Percentiles rank a stretch among this genome's conserved stretches.
Conservation (phyloP, 2,888 invertebrate genomes). For the Drosophila phalerata region DNA sequence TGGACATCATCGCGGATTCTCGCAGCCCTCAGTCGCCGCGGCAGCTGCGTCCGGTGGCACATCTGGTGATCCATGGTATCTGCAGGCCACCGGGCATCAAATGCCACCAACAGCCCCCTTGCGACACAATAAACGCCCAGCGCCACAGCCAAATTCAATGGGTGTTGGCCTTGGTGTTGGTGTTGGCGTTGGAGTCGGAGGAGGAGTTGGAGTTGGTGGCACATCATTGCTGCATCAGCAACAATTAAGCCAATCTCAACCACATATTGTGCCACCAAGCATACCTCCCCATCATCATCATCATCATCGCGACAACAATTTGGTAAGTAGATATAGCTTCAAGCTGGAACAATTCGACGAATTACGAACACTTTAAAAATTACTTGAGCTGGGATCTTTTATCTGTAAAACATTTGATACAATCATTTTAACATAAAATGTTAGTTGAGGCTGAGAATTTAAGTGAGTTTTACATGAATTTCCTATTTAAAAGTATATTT, state of each 20-base stretch:
- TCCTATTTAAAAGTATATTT: no score
- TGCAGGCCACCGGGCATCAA: constrained; percentile 86
- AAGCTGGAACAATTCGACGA: neutral
- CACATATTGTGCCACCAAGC: constrained; percentile 85
- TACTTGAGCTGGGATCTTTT: no score
- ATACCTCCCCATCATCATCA: constrained; percentile 83
- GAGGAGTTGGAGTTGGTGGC: constrained; percentile 43
- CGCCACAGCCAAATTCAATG: constrained; percentile 83
- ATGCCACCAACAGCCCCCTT: constrained; percentile 86
- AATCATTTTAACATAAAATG: no score
- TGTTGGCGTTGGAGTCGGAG: constrained; percentile 37
- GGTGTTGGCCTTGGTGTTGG: constrained; percentile 55
- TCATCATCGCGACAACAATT: constrained; percentile 81
- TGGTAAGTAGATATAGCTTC: constrained; percentile 54
- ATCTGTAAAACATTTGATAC: no score
- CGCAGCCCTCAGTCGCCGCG: constrained; percentile 84
- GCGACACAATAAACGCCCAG: constrained; percentile 86
- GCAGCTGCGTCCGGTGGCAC: constrained; percentile 75
- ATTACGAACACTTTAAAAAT: no score
- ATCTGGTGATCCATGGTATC: constrained; percentile 86
- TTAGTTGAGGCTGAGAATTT: no score
- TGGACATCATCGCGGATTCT: constrained; percentile 86
- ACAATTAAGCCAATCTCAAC: constrained; percentile 85
- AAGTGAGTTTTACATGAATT: no score
- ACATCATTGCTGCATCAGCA: constrained; percentile 81